Evolutionary conservation across 2,888 invertebrate species (phyloP).

Genomic region (Drosophila paranaensis): DNA sequence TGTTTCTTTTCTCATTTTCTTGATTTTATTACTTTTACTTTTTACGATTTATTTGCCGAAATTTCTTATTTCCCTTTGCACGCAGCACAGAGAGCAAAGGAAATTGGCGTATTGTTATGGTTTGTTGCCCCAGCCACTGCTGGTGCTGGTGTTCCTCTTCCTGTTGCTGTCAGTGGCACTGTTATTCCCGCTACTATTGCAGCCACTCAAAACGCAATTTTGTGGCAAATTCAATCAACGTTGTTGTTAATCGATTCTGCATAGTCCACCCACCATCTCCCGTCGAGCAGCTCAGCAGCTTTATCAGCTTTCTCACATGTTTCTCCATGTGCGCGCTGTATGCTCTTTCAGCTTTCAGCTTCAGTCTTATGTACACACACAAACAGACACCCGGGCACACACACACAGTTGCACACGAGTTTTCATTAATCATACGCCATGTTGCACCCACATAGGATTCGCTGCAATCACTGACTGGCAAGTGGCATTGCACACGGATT

Average conservation of each 20-base stretch:
- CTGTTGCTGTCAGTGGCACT: slow-evolving; percentile 5
- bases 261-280: slow-evolving; percentile 5
- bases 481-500: slow-evolving; percentile 70
- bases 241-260: slow-evolving; percentile 69
- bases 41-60: slow-evolving; percentile 79
- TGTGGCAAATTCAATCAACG: slow-evolving; percentile 72
- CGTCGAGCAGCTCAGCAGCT: not conserved
- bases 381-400: slow-evolving; percentile 9
- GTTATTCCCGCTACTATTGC: slow-evolving; percentile 16
- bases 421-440: slow-evolving; percentile 76
- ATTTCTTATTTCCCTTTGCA: slow-evolving; percentile 74
- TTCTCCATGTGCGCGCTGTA: slow-evolving; percentile 16
- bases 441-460: slow-evolving; percentile 63
- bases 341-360: slow-evolving; percentile 35
- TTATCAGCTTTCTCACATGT: slow-evolving; percentile 44
- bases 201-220: slow-evolving; percentile 47
- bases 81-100: slow-evolving; percentile 35
- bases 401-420: slow-evolving; percentile 29
- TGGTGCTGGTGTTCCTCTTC: not conserved
- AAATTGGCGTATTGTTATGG: slow-evolving; percentile 62
- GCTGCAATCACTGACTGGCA: slow-evolving; percentile 57
- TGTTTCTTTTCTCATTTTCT: slow-evolving; percentile 72
- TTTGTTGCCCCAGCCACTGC: slow-evolving; percentile 8
- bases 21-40: slow-evolving; percentile 80
- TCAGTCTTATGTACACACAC: slow-evolving; percentile 11